Evolutionary conservation across 1,140 invertebrate genomes (phyloP), one percentile per base, ranked within the genome.

Genomic region (Tigriopus japonicus): DNA sequence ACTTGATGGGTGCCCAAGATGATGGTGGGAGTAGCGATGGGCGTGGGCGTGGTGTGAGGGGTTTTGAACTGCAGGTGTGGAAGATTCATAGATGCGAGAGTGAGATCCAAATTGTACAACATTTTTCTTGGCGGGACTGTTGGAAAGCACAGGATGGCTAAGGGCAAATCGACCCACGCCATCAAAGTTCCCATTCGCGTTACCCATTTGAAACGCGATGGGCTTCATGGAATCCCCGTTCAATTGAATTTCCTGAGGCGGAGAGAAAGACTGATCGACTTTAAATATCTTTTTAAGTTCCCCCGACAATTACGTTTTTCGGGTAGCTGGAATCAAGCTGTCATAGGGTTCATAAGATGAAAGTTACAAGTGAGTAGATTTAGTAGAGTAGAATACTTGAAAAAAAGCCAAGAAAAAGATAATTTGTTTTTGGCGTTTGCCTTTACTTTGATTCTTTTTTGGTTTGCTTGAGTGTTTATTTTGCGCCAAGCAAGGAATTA

Each of bases 91-190:
- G 45, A 49, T 49, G n/a, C 45, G 45, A 49, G 45, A 49, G 45
- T 49, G 45, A 17, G 45, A 49, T 21, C 21, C 21, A 49, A 17
- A 49, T 21, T 49, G 45, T 49, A 17, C 45, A 15, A 17, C 21
- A 17, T 15, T 15, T 49, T 49, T 49, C 21, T 15, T 21, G 21
- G 21, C 45, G 21, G 45, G 45, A 12, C n/a, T 15, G 45, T 41
- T 58, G 35, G 55, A 42, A 42, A 58, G 69, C 60, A 77, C 75
- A 1, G 80, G 81, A 64, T 82, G 81, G 58, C 80, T 82, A 12
- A 80, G 65, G 9, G 81, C 78, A 41, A 82, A 70, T 65, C 77
- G 75, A 23, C 65, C 59, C n/a, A 59, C 52, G 52, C 60, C 59
- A 23, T 62, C 63, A 41, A 40, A 58, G 24, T 58, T 58, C 21